phyloP scores from a whole-genome alignment of 2,113 vertebrate genomes.

The Phaetusa simplex region DNA sequence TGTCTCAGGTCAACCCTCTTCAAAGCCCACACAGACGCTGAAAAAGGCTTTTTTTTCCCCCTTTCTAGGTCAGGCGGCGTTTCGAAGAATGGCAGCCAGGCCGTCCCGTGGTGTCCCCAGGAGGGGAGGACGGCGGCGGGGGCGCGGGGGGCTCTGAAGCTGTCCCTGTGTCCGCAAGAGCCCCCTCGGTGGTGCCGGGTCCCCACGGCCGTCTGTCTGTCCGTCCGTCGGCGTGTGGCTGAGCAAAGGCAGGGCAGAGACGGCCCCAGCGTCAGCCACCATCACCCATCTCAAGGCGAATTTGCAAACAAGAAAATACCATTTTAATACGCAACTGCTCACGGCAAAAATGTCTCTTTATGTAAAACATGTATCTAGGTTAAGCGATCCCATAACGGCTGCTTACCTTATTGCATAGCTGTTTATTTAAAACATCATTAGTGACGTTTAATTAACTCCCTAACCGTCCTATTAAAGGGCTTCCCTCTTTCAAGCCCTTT shows the following conservation, averaged over 20 bases:
- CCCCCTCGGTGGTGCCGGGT: rapidly evolving
- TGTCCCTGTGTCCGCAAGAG: not conserved
- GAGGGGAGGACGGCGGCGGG: not conserved
- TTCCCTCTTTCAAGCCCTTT: not conserved
- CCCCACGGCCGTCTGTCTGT: not conserved
- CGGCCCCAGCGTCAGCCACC: rapidly evolving
- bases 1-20: not conserved
- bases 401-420: not conserved
- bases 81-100: not conserved
- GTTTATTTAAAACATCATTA: not conserved
- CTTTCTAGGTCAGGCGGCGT: not conserved
- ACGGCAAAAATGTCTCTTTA: rapidly evolving
- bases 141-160: not conserved
- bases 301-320: not conserved
- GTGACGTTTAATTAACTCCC: not conserved
- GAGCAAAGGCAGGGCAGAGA: not conserved
- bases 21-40: not conserved
- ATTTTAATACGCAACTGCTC: not conserved
- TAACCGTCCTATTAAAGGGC: not conserved
- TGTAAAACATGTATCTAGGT: not conserved
- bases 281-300: rapidly evolving
- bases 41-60: not conserved
- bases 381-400: not conserved
- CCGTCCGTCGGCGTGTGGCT: rapidly evolving
- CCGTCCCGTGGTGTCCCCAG: rapidly evolving